phyloP scores from a whole-genome alignment of 2,113 vertebrate species.

The Pao palembangensis region DNA sequence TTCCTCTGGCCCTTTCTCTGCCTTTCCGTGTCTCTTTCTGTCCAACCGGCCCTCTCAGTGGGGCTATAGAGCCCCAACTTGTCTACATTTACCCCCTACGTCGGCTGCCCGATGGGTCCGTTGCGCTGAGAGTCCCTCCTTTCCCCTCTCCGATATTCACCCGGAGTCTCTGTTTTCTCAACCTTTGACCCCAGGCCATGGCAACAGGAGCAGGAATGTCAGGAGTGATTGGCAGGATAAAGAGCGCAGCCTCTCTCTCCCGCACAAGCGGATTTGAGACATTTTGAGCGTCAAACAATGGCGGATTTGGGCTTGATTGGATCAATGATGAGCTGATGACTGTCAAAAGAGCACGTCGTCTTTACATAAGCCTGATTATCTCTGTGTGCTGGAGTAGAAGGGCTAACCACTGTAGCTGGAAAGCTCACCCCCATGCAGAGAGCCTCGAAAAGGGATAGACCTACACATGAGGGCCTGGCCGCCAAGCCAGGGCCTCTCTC shows the following conservation, averaged over 20 bases:
- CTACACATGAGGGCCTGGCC: conserved; percentile 80
- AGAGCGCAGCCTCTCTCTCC: conserved; percentile 82
- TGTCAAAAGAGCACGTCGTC: conserved; percentile 99
- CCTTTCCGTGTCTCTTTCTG: conserved; percentile 38
- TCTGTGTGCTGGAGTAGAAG: conserved; percentile 81
- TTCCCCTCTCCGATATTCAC: conserved; percentile 89
- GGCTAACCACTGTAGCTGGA: conserved; percentile 35
- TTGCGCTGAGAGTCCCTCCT: conserved; percentile 77
- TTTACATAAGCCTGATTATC: conserved; percentile 99
- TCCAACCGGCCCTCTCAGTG: conserved; percentile 77
- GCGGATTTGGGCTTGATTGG: conserved; percentile 92
- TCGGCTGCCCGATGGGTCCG: conserved; percentile 82
- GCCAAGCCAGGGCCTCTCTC: conserved; percentile 77
- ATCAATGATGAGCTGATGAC: conserved; percentile 97
- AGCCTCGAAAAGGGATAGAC: conserved; percentile 81
- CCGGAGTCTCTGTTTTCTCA: conserved; percentile 96
- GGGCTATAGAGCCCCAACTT: conserved; percentile 92
- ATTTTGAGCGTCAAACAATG: conserved; percentile 90
- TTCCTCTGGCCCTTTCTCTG: conserved; percentile 40
- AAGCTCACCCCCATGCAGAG: conserved; percentile 78
- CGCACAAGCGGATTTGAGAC: conserved; percentile 95
- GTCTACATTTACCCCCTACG: conserved; percentile 97
- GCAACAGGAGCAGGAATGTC: conserved; percentile 99
- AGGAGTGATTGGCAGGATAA: conserved; percentile 98
- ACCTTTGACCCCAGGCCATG: conserved; percentile 96